A percentile compares a stretch with the other conserved stretches of the same genome.
phyloP scores from a whole-genome alignment of 2,113 vertebrate genomes.

The Notarius lentiginosus region DNA sequence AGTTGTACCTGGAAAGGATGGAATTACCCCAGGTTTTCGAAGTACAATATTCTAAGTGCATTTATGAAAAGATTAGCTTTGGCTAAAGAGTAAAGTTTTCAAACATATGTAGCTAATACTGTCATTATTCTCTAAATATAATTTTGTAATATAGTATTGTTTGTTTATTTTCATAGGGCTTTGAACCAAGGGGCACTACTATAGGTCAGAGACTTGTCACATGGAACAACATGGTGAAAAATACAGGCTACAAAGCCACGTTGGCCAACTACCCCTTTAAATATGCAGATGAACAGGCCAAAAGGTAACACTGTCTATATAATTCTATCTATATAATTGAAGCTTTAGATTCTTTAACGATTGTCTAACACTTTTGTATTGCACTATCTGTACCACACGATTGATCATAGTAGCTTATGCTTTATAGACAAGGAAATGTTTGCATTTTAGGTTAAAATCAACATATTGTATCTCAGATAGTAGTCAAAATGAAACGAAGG shows the following conservation, averaged over 20 bases:
- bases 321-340: background rate
- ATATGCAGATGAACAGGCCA: conserved; percentile 96
- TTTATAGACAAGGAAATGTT: no score
- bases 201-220: conserved; percentile 97
- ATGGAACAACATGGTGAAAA: conserved; percentile 99
- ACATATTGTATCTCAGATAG: no score
- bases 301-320: conserved; percentile 77
- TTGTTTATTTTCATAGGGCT: conserved; percentile 77
- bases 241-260: conserved; percentile 96
- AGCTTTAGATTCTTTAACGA: background rate
- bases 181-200: conserved; percentile 93
- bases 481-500: background rate
- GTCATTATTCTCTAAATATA: background rate
- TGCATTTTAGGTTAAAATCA: no score
- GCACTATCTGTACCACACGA: background rate
- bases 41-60: background rate
- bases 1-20: background rate
- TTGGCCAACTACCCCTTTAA: conserved; percentile 98
- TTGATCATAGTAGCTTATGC: background rate
- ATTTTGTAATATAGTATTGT: background rate
- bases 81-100: no score
- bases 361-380: background rate
- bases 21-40: background rate
- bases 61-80: background rate
- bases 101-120: background rate